Base-by-base conservation (phyloP, 2,113 vertebrate genomes). In the Poeciliopsis prolifica region DNA sequence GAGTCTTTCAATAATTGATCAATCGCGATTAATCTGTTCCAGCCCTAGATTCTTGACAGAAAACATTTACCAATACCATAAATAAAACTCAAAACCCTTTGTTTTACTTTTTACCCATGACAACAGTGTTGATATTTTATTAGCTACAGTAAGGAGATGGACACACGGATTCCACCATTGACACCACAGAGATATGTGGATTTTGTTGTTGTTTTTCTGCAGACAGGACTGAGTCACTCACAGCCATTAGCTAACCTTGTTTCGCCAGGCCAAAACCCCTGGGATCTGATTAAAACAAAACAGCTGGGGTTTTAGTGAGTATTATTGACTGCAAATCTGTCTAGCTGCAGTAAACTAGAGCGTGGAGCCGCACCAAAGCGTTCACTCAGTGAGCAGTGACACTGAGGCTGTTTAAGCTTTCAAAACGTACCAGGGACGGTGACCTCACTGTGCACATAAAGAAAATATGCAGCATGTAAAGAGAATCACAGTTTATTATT, bases 281-380 rank as follows among this genome's bases (percentile, higher is more conserved):
- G 77, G 81, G 84, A 88, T 81, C 88, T 90, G 92, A 93, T 94
- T 93, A 92, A 93, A 92, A 82, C 69, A 90, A 91, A 94, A 92
- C 92, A 92, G 88, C 90, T 93, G 92, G 81, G 79, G 89, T 74
- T 90, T 94, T 88, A 91, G 85, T 28, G 76, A 78, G 88, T 79
- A 84, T 88, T 88, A 91, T 72, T 80, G 75, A 85, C 75, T 65
- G 70, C 67, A 86, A 76, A 82, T 82, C 83, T 6, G 61, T 68
- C 73, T 63, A 28, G 81, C 40, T 68, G 66, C 77, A 76, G 74
- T 68, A 80, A 76, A 76, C 80, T 84, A 48, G 84, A 80, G 64
- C 13, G 8, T 24, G 69, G 61, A 72, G 70, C 70, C 60, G 60
- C 61, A 66, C 37, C 68, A 86, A 83, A 70, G 67, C 30, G 48